Evolutionary conservation across 2,113 vertebrate species (phyloP).

Genomic region (Cyprinodon variegatus): DNA sequence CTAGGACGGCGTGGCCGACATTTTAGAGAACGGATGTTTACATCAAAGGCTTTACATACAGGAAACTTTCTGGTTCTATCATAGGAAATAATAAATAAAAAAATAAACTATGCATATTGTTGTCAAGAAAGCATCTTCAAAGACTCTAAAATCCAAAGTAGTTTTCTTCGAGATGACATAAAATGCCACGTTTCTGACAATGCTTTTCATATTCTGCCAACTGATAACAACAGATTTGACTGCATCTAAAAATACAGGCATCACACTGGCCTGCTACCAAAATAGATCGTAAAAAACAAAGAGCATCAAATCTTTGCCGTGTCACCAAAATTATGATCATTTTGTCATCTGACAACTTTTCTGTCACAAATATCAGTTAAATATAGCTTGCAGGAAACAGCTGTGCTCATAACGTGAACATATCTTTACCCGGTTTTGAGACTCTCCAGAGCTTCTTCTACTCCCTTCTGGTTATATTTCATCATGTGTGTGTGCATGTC

Average conservation of each 20-base stretch:
- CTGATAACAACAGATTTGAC: slow-evolving; percentile 16
- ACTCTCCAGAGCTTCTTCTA: slow-evolving; percentile 94
- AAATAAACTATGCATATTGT: no score
- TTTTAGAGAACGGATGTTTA: no score
- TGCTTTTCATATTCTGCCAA: slow-evolving; percentile 39
- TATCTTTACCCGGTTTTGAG: slow-evolving; percentile 90
- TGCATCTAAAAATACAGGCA: slow-evolving; percentile 62
- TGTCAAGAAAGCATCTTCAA: slow-evolving; percentile 6
- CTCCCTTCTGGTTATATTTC: slow-evolving; percentile 97
- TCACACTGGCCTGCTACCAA: slow-evolving; percentile 37
- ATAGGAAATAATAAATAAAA: slow-evolving; percentile 3
- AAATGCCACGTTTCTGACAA: slow-evolving; percentile 25
- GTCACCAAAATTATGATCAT: slow-evolving; percentile 10
- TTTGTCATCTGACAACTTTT: neutral
- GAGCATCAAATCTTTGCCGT: slow-evolving; percentile 17
- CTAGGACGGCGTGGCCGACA: no score
- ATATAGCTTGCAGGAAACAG: slow-evolving; percentile 5
- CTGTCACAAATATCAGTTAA: slow-evolving; percentile 13
- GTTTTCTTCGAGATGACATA: slow-evolving; percentile 7
- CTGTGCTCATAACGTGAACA: neutral
- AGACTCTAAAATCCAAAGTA: neutral
- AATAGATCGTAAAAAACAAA: slow-evolving; percentile 49
- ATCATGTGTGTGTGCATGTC: slow-evolving; percentile 99
- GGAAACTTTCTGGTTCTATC: neutral
- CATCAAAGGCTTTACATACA: neutral